Conservation (phyloP, 2,797 vertebrate species). For the Tapirus indicus region DNA sequence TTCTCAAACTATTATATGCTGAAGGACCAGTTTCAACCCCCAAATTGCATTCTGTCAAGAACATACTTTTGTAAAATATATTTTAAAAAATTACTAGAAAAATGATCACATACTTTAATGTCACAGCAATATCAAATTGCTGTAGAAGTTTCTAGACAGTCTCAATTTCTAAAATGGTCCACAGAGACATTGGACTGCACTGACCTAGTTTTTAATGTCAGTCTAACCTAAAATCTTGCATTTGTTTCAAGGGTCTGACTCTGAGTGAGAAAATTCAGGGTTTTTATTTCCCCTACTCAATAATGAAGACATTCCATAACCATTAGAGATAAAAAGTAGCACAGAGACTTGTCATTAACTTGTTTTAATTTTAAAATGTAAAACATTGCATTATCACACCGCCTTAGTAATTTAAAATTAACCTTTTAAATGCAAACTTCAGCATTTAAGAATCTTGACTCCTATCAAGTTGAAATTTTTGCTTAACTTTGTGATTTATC, state of each 20-base stretch:
- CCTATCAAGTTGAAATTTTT: not conserved
- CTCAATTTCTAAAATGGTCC: not conserved
- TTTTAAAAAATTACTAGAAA: not conserved
- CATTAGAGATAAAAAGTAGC: conserved; percentile 23
- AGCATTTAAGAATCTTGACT: conserved; percentile 41
- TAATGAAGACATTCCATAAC: not conserved
- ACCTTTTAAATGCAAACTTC: conserved; percentile 47
- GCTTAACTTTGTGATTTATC: conserved; percentile 8
- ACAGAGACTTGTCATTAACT: conserved; percentile 9
- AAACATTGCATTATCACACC: conserved; percentile 23
- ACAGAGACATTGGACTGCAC: not conserved
- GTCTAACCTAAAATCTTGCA: not conserved
- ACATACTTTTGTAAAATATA: not conserved
- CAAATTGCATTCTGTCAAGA: not conserved
- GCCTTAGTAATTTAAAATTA: conserved; percentile 47
- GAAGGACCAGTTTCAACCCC: not conserved
- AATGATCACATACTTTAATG: conserved; percentile 10
- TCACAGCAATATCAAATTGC: not conserved
- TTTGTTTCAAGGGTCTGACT: not conserved
- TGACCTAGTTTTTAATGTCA: not conserved
- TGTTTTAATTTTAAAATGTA: conserved; percentile 65
- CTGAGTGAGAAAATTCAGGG: not conserved
- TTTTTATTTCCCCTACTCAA: not conserved
- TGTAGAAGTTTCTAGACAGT: not conserved
- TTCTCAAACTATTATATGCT: not conserved